phyloP scores from a whole-genome alignment of 2,113 vertebrate genomes.

The Engraulis encrasicolus region DNA sequence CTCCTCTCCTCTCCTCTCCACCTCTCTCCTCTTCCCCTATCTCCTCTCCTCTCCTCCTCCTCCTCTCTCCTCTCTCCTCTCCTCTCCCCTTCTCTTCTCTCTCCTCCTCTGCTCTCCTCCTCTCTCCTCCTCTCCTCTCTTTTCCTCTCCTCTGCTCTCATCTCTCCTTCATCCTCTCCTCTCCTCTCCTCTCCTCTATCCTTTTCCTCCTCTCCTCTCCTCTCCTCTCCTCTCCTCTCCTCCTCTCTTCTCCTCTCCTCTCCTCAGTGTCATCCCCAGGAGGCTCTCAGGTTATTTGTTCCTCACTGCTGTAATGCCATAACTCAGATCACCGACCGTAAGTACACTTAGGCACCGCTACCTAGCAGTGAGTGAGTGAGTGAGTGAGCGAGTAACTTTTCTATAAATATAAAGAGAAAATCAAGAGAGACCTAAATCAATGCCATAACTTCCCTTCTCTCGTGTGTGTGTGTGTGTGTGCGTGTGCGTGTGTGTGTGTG shows the following conservation, averaged over 20 bases:
- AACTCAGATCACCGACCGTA: conserved; percentile 92
- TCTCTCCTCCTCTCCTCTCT: too few species aligned
- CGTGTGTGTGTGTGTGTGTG: background rate
- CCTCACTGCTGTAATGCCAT: conserved; percentile 94
- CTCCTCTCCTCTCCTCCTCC: too few species aligned
- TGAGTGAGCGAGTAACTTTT: too few species aligned
- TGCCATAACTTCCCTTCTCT: background rate
- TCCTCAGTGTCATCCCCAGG: conserved; percentile 89
- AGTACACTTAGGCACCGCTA: conserved; percentile 65
- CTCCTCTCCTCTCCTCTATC: too few species aligned
- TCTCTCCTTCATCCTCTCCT: too few species aligned
- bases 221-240: background rate
- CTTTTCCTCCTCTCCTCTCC: background rate
- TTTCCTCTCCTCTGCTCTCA: too few species aligned
- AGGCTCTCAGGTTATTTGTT: conserved; percentile 92
- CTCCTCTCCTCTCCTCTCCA: too few species aligned
- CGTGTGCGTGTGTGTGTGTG: conserved; percentile 19
- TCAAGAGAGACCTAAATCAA: background rate
- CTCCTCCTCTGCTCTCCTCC: too few species aligned
- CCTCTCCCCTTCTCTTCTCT: too few species aligned
- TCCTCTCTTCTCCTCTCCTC: background rate
- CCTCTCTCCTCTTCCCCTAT: too few species aligned
- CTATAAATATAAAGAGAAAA: background rate
- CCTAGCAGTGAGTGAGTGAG: too few species aligned
- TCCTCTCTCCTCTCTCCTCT: too few species aligned